phyloP scores from a whole-genome alignment of 2,888 invertebrate genomes.

The Campoletis raptor region DNA sequence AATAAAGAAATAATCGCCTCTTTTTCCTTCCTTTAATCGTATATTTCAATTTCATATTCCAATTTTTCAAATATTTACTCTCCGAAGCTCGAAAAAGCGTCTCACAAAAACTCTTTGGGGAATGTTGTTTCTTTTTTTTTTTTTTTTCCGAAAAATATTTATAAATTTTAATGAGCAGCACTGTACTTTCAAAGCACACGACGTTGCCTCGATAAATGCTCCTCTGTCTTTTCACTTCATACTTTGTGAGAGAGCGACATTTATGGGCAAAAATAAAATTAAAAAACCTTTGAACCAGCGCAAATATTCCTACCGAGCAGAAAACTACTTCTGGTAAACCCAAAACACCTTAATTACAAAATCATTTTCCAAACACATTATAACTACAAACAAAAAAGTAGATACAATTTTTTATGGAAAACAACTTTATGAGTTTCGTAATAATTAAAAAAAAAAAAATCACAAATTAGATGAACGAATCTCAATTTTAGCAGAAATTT shows the following conservation, averaged over 20 bases:
- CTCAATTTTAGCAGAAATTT: too few species aligned
- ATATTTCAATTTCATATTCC: not conserved
- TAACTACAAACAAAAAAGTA: not conserved
- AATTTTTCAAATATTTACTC: conserved; percentile 2
- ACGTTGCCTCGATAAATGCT: not conserved
- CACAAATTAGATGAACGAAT: too few species aligned
- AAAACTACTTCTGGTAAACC: not conserved
- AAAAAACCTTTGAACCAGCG: not conserved
- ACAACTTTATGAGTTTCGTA: not conserved
- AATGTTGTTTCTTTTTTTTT: not conserved
- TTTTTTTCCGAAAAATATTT: not conserved
- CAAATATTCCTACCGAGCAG: not conserved
- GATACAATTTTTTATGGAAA: not conserved
- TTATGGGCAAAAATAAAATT: not conserved
- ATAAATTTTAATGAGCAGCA: conserved; percentile 14
- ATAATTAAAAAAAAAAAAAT: not conserved
- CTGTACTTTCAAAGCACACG: not conserved
- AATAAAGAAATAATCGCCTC: conserved; percentile 15
- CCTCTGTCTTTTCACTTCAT: not conserved
- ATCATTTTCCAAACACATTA: not conserved
- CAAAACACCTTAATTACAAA: not conserved
- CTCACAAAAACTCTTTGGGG: not conserved
- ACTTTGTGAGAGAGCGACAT: not conserved
- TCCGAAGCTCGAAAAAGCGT: not conserved
- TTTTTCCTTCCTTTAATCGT: not conserved